These are phyloP conservation scores for Anodontia alba DNA, from an alignment of 2,888 invertebrate species.

Conservation along the genomic window DNA sequence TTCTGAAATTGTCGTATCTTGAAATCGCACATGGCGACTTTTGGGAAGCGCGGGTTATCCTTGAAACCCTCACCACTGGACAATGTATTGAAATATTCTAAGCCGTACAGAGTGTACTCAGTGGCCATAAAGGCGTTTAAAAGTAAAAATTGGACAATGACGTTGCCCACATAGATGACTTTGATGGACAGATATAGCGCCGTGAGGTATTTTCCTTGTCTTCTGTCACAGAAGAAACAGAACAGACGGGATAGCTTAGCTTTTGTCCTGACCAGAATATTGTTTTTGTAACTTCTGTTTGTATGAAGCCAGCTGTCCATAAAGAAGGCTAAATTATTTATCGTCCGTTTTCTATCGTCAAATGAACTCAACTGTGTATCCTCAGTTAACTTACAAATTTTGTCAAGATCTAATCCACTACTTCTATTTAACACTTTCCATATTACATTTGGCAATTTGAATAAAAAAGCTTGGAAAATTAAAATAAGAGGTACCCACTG, in stretches of 20 bases:
- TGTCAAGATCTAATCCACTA: constrained; percentile 65
- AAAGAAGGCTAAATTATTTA: constrained; percentile 57
- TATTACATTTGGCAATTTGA: constrained; percentile 67
- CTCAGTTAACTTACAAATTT: constrained; percentile 52
- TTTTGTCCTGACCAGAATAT: constrained; percentile 56
- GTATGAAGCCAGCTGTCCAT: constrained; percentile 67
- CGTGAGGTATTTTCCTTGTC: constrained; percentile 67
- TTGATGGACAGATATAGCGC: constrained; percentile 68
- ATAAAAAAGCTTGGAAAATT: constrained; percentile 67
- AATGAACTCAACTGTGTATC: constrained; percentile 34
- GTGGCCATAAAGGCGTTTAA: constrained; percentile 67
- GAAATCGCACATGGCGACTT: constrained; percentile 73
- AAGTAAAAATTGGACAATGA: constrained; percentile 66
- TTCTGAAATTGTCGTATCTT: constrained; percentile 60
- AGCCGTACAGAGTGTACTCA: constrained; percentile 63
- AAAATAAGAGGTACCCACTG: constrained; percentile 72
- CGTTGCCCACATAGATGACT: constrained; percentile 62
- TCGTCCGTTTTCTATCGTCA: constrained; percentile 46
- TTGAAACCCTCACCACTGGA: constrained; percentile 40
- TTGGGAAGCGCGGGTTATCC: constrained; percentile 69
- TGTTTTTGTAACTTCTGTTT: constrained; percentile 60
- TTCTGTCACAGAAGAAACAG: constrained; percentile 61
- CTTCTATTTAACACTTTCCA: constrained; percentile 64
- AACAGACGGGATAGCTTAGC: constrained; percentile 53
- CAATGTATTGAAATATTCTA: constrained; percentile 59